phyloP scores from a whole-genome alignment of 2,888 invertebrate species.

The Meloe dianella region DNA sequence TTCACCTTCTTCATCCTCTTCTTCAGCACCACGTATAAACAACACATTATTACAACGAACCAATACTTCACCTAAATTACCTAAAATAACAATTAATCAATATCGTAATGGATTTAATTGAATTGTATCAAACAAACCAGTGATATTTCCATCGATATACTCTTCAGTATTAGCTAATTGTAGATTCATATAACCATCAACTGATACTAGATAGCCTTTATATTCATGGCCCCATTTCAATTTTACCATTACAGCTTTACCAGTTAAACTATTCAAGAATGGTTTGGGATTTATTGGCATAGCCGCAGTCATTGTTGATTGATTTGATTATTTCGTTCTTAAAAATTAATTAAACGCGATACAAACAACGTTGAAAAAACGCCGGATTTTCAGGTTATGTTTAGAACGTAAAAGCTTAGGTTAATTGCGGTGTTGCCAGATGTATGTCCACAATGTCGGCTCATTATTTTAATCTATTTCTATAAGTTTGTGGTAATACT shows the following conservation, averaged over 20 bases:
- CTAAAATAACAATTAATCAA: constrained; percentile 53
- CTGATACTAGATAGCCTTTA: constrained; percentile 96
- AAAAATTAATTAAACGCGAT: not conserved
- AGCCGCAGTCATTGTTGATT: constrained; percentile 71
- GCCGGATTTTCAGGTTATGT: constrained; percentile 12
- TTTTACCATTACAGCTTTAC: constrained; percentile 97
- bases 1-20: constrained; percentile 97
- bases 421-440: constrained; percentile 10
- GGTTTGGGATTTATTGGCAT: constrained; percentile 99
- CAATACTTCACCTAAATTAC: constrained; percentile 94
- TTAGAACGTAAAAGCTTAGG: constrained; percentile 12
- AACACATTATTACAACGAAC: constrained; percentile 97
- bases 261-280: constrained; percentile 96
- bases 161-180: constrained; percentile 98
- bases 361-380: constrained; percentile 17
- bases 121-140: constrained; percentile 65
- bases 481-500: too few species aligned
- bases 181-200: constrained; percentile 99
- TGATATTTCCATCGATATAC: constrained; percentile 88
- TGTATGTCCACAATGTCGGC: not conserved
- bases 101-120: not conserved
- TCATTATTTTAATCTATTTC: too few species aligned
- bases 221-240: constrained; percentile 99
- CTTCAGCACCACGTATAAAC: constrained; percentile 93
- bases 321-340: not conserved